These are phyloP conservation scores for Cryptosula pallasiana DNA, from an alignment of 2,888 invertebrate species.

Conservation along the genomic window DNA sequence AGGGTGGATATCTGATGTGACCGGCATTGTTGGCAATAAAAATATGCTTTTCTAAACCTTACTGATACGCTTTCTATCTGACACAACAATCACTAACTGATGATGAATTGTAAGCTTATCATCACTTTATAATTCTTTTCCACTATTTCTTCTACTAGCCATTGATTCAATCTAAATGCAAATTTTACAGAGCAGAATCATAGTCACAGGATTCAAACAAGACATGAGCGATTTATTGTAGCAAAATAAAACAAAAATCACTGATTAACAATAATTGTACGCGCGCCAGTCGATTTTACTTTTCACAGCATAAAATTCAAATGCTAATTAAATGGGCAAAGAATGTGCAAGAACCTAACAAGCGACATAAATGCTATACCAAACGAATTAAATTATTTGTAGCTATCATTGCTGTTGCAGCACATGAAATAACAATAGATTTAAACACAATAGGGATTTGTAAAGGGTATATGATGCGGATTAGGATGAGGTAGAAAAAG, in stretches of 20 bases:
- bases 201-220: background rate
- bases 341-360: background rate
- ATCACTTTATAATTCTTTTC: background rate
- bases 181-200: background rate
- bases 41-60: too few relatives aligned
- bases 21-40: background rate
- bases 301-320: conserved; percentile 2
- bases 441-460: background rate
- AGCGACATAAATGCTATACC: background rate
- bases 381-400: background rate
- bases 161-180: background rate
- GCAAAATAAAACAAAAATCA: conserved; percentile 2
- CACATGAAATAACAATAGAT: background rate
- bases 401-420: background rate
- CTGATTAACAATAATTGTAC: background rate
- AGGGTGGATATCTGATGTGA: too few relatives aligned
- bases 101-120: background rate
- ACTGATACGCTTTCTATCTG: background rate
- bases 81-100: background rate
- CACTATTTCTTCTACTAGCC: background rate
- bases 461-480: background rate
- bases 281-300: background rate
- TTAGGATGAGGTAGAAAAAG: background rate
- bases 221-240: conserved; percentile 2
- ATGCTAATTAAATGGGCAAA: background rate